Conservation (phyloP, 1,140 invertebrate species). For the Zaprionus ornatus region DNA sequence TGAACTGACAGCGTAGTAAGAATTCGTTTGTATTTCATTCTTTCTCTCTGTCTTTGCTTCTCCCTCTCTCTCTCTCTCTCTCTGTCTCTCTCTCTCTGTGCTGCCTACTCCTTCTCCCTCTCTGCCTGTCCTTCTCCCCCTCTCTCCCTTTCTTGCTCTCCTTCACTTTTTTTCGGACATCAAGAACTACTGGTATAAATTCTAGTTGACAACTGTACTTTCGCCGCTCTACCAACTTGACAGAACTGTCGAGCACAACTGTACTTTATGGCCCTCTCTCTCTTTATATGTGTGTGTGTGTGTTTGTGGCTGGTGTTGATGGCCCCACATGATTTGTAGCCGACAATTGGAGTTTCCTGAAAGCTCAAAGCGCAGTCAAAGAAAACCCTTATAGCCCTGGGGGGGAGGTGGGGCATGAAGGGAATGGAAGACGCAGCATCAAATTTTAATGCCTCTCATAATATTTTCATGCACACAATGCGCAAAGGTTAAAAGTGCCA, state of each 20-base stretch:
- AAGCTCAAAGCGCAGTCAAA: background rate
- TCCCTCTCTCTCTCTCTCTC: background rate
- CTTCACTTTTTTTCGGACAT: background rate
- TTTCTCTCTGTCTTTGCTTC: background rate
- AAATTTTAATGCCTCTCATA: constrained; percentile 79
- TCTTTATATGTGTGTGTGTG: background rate
- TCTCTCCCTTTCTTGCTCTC: background rate
- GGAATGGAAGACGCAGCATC: constrained; percentile 35
- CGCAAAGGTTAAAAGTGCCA: constrained; percentile 57
- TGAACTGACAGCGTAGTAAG: background rate
- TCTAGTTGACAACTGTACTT: constrained; percentile 40
- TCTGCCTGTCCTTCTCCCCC: background rate
- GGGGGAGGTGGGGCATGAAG: background rate
- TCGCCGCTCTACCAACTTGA: constrained; percentile 8
- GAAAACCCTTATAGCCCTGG: background rate
- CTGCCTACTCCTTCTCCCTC: background rate
- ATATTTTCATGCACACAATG: constrained; percentile 70
- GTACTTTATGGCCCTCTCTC: constrained; percentile 48
- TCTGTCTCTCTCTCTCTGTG: background rate
- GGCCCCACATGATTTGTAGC: constrained; percentile 67
- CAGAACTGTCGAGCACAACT: constrained; percentile 47
- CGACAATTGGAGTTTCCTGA: constrained; percentile 58
- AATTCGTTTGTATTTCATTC: background rate
- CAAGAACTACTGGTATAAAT: constrained; percentile 32
- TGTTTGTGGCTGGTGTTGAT: constrained; percentile 46